A percentile compares a stretch with the other conserved stretches of the same genome.
These are phyloP conservation scores for Caenorhabditis briggsae DNA, from an alignment of 1,140 invertebrate genomes.

Conservation along the genomic window DNA sequence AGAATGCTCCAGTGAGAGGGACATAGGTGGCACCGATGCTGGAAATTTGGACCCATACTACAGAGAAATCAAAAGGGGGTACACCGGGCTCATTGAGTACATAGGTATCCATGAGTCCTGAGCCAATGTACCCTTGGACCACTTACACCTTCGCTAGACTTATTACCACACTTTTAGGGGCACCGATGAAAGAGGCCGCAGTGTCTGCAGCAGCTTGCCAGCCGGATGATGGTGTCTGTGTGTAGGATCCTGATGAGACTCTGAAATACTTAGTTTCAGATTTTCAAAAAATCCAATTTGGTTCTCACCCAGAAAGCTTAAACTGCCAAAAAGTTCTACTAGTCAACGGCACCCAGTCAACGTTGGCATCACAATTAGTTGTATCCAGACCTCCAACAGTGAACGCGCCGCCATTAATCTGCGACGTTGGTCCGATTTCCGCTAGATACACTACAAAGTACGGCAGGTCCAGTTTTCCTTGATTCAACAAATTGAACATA, in stretches of 20 bases:
- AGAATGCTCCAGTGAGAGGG: slow-evolving; percentile 62
- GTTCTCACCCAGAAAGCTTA: slow-evolving; percentile 57
- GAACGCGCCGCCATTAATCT: slow-evolving; percentile 65
- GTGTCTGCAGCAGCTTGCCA: slow-evolving; percentile 59
- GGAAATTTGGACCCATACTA: background rate
- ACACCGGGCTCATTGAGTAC: no score
- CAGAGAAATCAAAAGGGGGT: background rate
- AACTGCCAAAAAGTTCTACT: slow-evolving; percentile 70
- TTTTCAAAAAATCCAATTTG: background rate
- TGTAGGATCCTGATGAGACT: slow-evolving; percentile 34
- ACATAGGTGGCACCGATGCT: slow-evolving; percentile 66
- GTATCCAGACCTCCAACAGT: slow-evolving; percentile 68
- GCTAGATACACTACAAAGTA: slow-evolving; percentile 69
- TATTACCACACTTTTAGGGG: slow-evolving; percentile 61
- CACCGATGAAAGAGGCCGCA: slow-evolving; percentile 61
- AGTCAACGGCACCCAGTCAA: slow-evolving; percentile 63
- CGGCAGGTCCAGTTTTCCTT: slow-evolving; percentile 63
- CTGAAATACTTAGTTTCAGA: background rate
- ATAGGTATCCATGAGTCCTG: no score
- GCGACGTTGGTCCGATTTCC: slow-evolving; percentile 58
- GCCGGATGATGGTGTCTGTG: slow-evolving; percentile 9
- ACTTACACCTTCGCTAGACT: slow-evolving; percentile 60
- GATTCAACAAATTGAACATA: slow-evolving; percentile 62
- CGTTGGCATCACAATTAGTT: slow-evolving; percentile 59
- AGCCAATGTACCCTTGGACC: no score